Percentiles rank a stretch among this genome's conserved stretches.
phyloP scores from a whole-genome alignment of 2,888 invertebrate species.

The Artemia sinica region DNA sequence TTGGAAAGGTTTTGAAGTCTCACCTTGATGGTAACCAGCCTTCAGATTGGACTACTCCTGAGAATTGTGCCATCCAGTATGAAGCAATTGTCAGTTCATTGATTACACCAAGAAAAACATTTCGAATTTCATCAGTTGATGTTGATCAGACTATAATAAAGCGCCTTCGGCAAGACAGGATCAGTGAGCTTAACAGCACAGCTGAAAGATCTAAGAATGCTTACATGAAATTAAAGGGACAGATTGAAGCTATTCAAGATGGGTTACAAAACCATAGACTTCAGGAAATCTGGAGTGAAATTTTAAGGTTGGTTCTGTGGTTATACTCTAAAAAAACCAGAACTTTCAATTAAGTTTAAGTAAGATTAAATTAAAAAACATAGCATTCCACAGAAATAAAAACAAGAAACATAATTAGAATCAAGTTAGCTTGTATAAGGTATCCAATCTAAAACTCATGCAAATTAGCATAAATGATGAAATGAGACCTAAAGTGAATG shows the following conservation, averaged over 20 bases:
- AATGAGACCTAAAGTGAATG: too few species aligned
- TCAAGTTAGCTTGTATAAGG: too few species aligned
- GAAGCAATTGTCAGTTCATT: slow-evolving; percentile 58
- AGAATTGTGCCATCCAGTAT: slow-evolving; percentile 77
- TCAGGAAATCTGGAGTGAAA: slow-evolving; percentile 50
- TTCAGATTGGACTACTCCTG: slow-evolving; percentile 73
- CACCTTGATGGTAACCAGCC: slow-evolving; percentile 57
- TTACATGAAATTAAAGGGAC: slow-evolving; percentile 51
- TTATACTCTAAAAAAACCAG: too few species aligned
- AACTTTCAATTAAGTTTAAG: too few species aligned
- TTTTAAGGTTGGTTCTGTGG: slow-evolving; percentile 41
- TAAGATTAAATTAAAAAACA: too few species aligned
- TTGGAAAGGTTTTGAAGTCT: slow-evolving; percentile 57
- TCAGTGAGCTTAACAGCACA: slow-evolving; percentile 53
- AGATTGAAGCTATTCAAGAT: slow-evolving; percentile 39
- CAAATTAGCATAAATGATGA: too few species aligned
- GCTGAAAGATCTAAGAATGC: slow-evolving; percentile 52
- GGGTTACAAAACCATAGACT: slow-evolving; percentile 52
- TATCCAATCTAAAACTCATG: too few species aligned
- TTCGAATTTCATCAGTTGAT: slow-evolving; percentile 29
- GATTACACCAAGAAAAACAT: slow-evolving; percentile 65
- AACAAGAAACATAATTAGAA: too few species aligned
- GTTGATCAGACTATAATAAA: slow-evolving; percentile 11
- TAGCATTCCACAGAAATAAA: too few species aligned
- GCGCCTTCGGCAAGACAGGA: slow-evolving; percentile 39